These are phyloP conservation scores for Glyptemys insculpta DNA, from an alignment of 2,797 vertebrate genomes.

Conservation along the genomic window DNA sequence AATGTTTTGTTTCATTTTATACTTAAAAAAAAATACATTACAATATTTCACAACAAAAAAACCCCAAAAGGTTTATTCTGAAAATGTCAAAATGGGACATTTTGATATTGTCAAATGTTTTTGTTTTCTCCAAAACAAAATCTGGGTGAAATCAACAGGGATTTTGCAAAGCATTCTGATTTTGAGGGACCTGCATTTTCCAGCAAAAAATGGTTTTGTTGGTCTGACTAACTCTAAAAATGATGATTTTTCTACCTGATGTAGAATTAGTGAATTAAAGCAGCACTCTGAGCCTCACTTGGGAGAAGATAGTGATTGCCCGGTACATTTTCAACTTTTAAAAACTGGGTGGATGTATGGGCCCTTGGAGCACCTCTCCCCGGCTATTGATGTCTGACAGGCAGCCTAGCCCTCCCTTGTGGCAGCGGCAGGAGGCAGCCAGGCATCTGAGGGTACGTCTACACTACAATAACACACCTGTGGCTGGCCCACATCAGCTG, in stretches of 20 bases:
- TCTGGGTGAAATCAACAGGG: background rate
- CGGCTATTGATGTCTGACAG: background rate
- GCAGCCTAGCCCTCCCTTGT: background rate
- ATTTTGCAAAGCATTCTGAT: background rate
- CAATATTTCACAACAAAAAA: background rate
- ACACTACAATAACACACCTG: background rate
- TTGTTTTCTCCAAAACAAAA: background rate
- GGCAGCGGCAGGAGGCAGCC: background rate
- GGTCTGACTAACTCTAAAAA: background rate
- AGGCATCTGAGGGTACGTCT: background rate
- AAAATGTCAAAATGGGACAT: background rate
- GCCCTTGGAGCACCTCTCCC: background rate
- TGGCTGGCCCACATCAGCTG: background rate
- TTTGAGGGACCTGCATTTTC: background rate
- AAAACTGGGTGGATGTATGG: background rate
- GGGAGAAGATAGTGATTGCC: background rate
- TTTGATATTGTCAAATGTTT: background rate
- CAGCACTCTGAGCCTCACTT: background rate
- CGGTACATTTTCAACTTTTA: background rate
- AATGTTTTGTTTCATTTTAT: background rate
- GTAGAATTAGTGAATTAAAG: background rate
- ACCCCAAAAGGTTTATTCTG: background rate
- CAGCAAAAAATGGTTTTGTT: background rate
- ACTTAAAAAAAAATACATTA: background rate
- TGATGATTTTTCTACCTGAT: background rate